Conservation (phyloP, 92 coral and sea anemone genomes). For the Muricea muricata region DNA sequence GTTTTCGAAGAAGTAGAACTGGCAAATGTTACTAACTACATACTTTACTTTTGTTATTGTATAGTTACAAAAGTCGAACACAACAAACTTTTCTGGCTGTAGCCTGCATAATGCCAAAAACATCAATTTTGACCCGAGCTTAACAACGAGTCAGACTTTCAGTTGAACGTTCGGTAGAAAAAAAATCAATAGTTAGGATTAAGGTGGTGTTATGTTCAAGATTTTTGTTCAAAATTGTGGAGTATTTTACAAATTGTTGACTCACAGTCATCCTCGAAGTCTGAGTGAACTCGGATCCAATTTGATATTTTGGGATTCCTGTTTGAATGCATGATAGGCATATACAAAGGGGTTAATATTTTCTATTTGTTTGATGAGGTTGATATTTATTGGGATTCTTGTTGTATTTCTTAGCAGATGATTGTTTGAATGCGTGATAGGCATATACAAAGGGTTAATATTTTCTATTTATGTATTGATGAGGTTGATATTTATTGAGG, state of each 20-base stretch:
- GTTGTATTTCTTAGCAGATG: background rate
- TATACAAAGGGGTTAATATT: background rate
- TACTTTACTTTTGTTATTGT: background rate
- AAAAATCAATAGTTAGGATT: too few relatives aligned
- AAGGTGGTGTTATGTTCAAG: too few relatives aligned
- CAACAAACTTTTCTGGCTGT: background rate
- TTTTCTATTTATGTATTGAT: background rate
- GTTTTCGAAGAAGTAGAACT: conserved; percentile 8
- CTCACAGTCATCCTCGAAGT: too few relatives aligned
- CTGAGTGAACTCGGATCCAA: too few relatives aligned
- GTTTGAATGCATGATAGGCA: conserved; percentile 5
- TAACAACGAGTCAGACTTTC: too few relatives aligned
- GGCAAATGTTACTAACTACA: background rate
- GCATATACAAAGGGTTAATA: background rate
- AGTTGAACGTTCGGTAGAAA: too few relatives aligned
- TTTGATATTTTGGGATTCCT: too few relatives aligned
- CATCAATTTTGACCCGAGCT: too few relatives aligned
- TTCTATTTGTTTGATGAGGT: background rate
- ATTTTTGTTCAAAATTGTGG: too few relatives aligned
- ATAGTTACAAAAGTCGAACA: background rate
- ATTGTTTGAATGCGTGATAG: background rate
- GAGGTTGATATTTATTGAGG: background rate
- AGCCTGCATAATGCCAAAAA: background rate
- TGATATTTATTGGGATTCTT: background rate
- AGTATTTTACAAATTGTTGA: too few relatives aligned